Evolutionary conservation across 2,888 invertebrate species (phyloP), one percentile per base, ranked within the genome.

Genomic region (Copidosoma aretas): DNA sequence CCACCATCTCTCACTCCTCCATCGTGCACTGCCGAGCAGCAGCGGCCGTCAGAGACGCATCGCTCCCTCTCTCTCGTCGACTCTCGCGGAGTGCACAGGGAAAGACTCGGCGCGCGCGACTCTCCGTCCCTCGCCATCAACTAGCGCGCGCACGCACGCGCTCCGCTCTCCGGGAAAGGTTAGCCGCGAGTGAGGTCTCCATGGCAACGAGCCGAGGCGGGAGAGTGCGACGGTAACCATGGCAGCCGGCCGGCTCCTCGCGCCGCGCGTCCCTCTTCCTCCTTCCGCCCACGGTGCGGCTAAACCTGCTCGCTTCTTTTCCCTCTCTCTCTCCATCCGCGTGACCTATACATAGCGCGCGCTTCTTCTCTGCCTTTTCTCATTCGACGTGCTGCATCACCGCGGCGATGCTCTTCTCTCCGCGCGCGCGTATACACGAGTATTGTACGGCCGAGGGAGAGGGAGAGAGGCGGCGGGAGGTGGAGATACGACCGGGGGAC

Each of bases 171-270:
- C 64, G 71, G 71, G 74, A 73, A 74, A 75, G 74, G 75, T 75
- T 74, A 74, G 75, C 21, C 73, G 75, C 73, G 75, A 73, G 64
- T 62, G 71, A 64, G 52, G 88, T 89, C 85, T 84, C 87, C 85
- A 88, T 88, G 86, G 87, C 84, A 86, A 88, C 88, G 80, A 80
- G 77, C 77, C 79, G 81, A 82, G 83, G 83, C 82, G 82, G 83
- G 82, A 83, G 82, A 83, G 82, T 82, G 83, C 81, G 83, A 82
- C 82, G 82, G 82, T 83, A 83, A 83, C 83, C 82, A 82, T 82
- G 82, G 83, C 83, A 80, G 79, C 79, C 80, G 76, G 76, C 77
- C 71, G 79, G 79, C 22, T 49, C 25, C 78, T 79, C 80, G 79
- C 78, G 77, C 78, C 73, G 77, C 77, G 78, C 78, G 77, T 79